These are phyloP conservation scores for Myodes glareolus DNA, from an alignment of 2,113 vertebrate genomes.

Conservation along the genomic window DNA sequence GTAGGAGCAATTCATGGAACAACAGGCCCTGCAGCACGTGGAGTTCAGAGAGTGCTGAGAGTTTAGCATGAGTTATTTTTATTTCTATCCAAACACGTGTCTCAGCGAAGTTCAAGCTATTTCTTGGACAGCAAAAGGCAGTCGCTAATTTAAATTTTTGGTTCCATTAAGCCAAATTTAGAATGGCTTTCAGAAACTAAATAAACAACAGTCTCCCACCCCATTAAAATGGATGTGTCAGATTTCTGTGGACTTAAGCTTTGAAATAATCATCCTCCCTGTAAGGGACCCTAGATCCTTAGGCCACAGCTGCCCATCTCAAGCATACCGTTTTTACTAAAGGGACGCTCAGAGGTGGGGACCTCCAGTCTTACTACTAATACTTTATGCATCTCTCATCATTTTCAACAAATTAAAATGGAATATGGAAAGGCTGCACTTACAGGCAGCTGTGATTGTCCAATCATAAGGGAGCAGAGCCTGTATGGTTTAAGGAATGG, in stretches of 20 bases:
- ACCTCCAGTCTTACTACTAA: conserved; percentile 44
- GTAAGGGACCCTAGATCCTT: conserved; percentile 78
- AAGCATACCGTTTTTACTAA: conserved; percentile 42
- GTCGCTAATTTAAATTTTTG: conserved; percentile 87
- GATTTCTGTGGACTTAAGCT: conserved; percentile 87
- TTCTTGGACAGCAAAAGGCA: conserved; percentile 82
- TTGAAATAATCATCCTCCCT: conserved; percentile 84
- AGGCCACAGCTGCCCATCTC: conserved; percentile 55
- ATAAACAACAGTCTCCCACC: conserved; percentile 87
- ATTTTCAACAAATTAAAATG: conserved; percentile 26
- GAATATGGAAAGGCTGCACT: background rate
- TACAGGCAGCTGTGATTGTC: background rate
- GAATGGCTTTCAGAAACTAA: conserved; percentile 87
- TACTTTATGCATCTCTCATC: background rate
- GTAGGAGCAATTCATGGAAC: conserved; percentile 39
- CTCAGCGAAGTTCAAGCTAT: conserved; percentile 86
- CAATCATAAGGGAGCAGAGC: background rate
- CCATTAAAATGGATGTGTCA: conserved; percentile 85
- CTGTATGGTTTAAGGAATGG: background rate
- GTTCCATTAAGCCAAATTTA: conserved; percentile 84
- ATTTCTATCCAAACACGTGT: conserved; percentile 81
- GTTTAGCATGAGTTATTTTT: conserved; percentile 73
- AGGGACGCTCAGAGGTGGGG: background rate
- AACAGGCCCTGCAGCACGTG: conserved; percentile 57
- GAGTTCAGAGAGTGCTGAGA: conserved; percentile 75